phyloP scores from a whole-genome alignment of 1,140 invertebrate genomes.

The Drosophila jambulina region DNA sequence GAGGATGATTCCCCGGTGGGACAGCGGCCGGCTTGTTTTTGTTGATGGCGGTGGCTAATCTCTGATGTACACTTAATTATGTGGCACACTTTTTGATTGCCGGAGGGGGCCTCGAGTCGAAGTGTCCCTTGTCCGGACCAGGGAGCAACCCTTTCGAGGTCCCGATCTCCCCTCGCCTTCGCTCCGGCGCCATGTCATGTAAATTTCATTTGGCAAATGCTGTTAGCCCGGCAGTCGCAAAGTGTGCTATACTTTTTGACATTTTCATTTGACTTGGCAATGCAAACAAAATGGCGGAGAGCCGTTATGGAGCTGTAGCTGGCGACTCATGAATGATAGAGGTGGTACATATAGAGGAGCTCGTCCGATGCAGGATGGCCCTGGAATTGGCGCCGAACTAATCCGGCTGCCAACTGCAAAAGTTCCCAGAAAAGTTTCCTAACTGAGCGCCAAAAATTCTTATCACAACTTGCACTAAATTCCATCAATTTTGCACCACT shows the following conservation, averaged over 20 bases:
- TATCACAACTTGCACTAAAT: constrained; percentile 65
- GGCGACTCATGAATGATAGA: constrained; percentile 36
- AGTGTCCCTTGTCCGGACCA: neutral
- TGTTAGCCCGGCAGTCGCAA: constrained; percentile 62
- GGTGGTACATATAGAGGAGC: neutral
- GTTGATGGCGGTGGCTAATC: constrained; percentile 70
- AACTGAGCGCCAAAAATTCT: constrained; percentile 72
- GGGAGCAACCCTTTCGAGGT: constrained; percentile 32
- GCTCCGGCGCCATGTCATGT: constrained; percentile 53
- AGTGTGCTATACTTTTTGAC: constrained; percentile 66
- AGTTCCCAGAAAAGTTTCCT: constrained; percentile 49
- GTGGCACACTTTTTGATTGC: constrained; percentile 72
- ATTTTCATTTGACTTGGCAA: constrained; percentile 67
- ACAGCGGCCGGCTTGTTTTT: constrained; percentile 36
- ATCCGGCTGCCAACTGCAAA: constrained; percentile 54
- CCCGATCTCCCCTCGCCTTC: neutral
- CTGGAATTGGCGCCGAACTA: constrained; percentile 26
- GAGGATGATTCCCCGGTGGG: constrained; percentile 24
- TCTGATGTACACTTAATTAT: constrained; percentile 82
- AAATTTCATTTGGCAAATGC: constrained; percentile 74
- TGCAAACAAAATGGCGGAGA: constrained; percentile 39
- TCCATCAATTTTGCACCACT: constrained; percentile 66
- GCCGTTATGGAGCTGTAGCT: neutral
- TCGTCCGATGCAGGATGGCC: constrained; percentile 3
- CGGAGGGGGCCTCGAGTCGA: constrained; percentile 25